phyloP scores from a whole-genome alignment of 2,797 vertebrate genomes.

The Propithecus perrieri region DNA sequence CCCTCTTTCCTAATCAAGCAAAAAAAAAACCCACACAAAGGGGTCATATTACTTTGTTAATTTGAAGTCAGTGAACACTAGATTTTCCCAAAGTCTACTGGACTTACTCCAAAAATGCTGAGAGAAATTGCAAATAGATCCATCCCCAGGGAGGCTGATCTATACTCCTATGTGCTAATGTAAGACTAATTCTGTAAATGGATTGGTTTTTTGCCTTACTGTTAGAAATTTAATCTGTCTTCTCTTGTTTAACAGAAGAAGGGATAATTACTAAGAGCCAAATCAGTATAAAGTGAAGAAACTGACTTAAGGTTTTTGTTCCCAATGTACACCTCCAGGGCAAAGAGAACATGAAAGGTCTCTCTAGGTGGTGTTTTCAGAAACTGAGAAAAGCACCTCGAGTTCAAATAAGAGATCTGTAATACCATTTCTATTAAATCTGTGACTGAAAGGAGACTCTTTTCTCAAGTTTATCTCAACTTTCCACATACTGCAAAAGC shows the following conservation, averaged over 20 bases:
- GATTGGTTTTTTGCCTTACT: constrained; percentile 83
- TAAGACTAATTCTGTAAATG: constrained; percentile 84
- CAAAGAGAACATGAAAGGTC: constrained; percentile 57
- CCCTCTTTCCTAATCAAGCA: neutral
- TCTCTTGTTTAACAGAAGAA: constrained; percentile 82
- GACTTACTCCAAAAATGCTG: constrained; percentile 81
- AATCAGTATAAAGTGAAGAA: constrained; percentile 78
- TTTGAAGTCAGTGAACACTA: constrained; percentile 74
- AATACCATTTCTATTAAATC: constrained; percentile 23
- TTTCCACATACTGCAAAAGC: neutral
- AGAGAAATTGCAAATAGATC: constrained; percentile 72
- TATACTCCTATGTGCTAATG: constrained; percentile 82
- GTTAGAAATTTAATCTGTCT: constrained; percentile 84
- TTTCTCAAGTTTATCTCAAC: constrained; percentile 43
- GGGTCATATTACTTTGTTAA: constrained; percentile 49
- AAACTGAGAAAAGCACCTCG: constrained; percentile 24
- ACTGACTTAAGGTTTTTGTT: constrained; percentile 67
- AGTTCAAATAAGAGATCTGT: neutral
- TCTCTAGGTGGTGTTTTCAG: constrained; percentile 71
- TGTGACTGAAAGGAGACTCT: constrained; percentile 3
- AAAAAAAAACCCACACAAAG: neutral
- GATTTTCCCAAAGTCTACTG: constrained; percentile 79
- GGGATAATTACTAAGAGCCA: constrained; percentile 78
- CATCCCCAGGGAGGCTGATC: constrained; percentile 79
- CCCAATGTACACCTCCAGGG: constrained; percentile 65